Evolutionary conservation across 2,888 invertebrate species (phyloP).

Genomic region (Eueremaeus valkanovi): DNA sequence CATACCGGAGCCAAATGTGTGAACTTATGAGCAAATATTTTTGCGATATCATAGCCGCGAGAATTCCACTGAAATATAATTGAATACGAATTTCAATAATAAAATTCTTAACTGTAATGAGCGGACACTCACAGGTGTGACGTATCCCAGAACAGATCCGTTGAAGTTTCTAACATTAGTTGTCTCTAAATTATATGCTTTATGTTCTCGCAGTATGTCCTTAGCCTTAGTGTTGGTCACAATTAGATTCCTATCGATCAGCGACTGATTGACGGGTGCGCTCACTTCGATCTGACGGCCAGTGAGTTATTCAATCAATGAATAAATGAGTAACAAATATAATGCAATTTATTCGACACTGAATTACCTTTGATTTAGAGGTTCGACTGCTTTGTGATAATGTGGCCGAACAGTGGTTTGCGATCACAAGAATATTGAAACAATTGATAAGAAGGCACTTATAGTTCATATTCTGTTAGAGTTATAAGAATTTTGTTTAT

Average conservation of each 20-base stretch:
- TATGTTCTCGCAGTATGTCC: constrained; percentile 72
- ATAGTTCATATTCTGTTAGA: neutral
- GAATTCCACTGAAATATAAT: constrained; percentile 76
- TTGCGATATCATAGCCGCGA: constrained; percentile 88
- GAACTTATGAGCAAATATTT: constrained; percentile 78
- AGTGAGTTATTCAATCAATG: neutral
- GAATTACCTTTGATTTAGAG: constrained; percentile 7
- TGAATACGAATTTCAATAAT: constrained; percentile 41
- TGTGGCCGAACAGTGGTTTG: constrained; percentile 25
- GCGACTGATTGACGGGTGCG: constrained; percentile 55
- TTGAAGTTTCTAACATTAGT: constrained; percentile 61
- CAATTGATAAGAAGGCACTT: constrained; percentile 24
- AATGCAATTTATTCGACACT: neutral
- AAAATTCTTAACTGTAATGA: neutral
- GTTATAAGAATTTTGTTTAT: too few species aligned
- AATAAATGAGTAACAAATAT: neutral
- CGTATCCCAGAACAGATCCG: constrained; percentile 77
- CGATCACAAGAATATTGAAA: neutral
- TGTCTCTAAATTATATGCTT: constrained; percentile 69
- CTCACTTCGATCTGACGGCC: constrained; percentile 22
- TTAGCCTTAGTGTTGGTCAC: constrained; percentile 63
- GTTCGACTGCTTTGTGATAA: constrained; percentile 15
- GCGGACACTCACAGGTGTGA: constrained; percentile 70
- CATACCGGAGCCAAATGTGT: constrained; percentile 90
- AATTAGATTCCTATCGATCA: constrained; percentile 67